Base-by-base conservation (phyloP, 2,797 vertebrate genomes). In the Manis pentadactyla region DNA sequence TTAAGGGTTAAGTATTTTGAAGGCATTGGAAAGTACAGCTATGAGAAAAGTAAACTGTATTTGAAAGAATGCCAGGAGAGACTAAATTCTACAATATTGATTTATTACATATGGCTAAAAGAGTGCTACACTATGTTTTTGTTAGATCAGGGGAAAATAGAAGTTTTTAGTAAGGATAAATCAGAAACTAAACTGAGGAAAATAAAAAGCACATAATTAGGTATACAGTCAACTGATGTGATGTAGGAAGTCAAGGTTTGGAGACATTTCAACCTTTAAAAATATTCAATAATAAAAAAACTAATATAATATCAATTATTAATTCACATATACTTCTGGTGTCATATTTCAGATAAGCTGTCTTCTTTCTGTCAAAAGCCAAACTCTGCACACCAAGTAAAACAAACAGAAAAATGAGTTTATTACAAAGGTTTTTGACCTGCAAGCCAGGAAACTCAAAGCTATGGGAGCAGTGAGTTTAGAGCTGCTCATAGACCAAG, bases 11-110 rank as follows among this genome's bases (percentile, higher is more conserved):
- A 82, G 34, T 31, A 42, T 57, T 63, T 71, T 73, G 78, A 86
- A 79, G 46, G 64, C 7, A 63, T 68, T 78, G 63, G 13, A 63
- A 91, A 91, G 42, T 73, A 78, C 29, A 79, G 5, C 37, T 84
- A 71, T 57, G 7, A 95, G 13, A 93, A 84, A 93, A 78, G 29
- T 57, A 39, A 92, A n/a, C 61, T 64, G 5, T 87, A 87, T 68
- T 39, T 87, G 29, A 82, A 81, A 92, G 17, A 83, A 51, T 57
- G 21, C 27, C 25, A 37, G 63, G 74, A 69, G 46, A 74, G 39
- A 34, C 14, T n/a, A 71, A 89, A 63, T 78, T 84, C 37, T 93
- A 37, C 9, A n/a, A 17, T 88, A 69, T 23, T 42, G 25, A 81
- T 71, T 84, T 89, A n/a, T 78, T 66, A 39, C 8, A 42, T 78